Evolutionary conservation across 2,797 vertebrate species (phyloP).

Genomic region (Yasuhikotakia modesta): DNA sequence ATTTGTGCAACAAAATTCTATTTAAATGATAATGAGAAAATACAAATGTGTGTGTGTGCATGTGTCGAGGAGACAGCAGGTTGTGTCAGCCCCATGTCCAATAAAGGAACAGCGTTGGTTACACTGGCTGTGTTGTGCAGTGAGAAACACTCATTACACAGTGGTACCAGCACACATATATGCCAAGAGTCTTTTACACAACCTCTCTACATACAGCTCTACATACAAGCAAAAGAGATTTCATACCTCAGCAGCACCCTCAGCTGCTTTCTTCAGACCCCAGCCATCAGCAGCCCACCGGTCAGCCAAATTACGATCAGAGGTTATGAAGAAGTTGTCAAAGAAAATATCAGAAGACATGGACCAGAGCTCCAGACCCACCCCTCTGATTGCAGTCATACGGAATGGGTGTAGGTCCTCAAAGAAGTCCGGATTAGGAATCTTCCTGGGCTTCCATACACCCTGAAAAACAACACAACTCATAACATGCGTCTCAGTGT

Average conservation of each 20-base stretch:
- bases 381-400: constrained; percentile 90
- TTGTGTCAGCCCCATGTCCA: constrained; percentile 33
- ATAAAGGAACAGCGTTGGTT: constrained; percentile 24
- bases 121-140: constrained; percentile 15
- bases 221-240: neutral
- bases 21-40: too few species aligned
- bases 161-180: neutral
- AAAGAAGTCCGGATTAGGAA: constrained; percentile 93
- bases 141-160: constrained; percentile 26
- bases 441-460: constrained; percentile 95
- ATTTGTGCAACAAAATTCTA: too few species aligned
- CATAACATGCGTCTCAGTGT: neutral
- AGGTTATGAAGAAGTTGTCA: constrained; percentile 94
- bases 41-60: neutral
- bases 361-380: constrained; percentile 97
- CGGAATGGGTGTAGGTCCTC: constrained; percentile 94
- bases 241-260: constrained; percentile 91
- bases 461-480: constrained; percentile 74
- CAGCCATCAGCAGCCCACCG: constrained; percentile 91
- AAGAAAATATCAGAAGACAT: constrained; percentile 99
- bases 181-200: neutral
- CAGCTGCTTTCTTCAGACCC: constrained; percentile 95
- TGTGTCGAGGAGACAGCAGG: neutral
- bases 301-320: constrained; percentile 86
- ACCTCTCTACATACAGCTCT: neutral